These are phyloP conservation scores for Oscheius sp. DNA, from an alignment of 2,888 invertebrate genomes.

Conservation along the genomic window DNA sequence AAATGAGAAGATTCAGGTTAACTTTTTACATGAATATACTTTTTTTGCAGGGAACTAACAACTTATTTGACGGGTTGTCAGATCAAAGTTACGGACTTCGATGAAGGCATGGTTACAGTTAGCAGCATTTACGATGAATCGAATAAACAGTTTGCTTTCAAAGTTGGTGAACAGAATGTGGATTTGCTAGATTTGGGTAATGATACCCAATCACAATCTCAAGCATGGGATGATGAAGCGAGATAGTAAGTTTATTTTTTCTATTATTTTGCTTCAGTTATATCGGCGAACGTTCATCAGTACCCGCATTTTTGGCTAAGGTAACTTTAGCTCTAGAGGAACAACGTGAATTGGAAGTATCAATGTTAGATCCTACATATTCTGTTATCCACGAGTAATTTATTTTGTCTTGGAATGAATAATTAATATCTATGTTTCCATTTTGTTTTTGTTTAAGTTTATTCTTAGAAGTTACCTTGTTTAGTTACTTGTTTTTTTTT, in stretches of 20 bases:
- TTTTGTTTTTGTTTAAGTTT: background rate
- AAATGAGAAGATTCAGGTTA: slow-evolving; percentile 12
- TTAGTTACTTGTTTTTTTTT: too few species aligned
- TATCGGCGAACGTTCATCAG: slow-evolving; percentile 48
- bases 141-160: slow-evolving; percentile 9
- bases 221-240: slow-evolving; percentile 9
- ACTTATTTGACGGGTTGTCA: slow-evolving; percentile 48
- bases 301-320: slow-evolving; percentile 49
- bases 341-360: slow-evolving; percentile 37
- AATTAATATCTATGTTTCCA: background rate
- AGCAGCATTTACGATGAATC: slow-evolving; percentile 44
- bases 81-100: slow-evolving; percentile 47
- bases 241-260: slow-evolving; percentile 3
- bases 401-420: background rate
- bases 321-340: slow-evolving; percentile 41
- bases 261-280: slow-evolving; percentile 34
- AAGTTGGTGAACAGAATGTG: slow-evolving; percentile 19
- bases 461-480: background rate
- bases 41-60: slow-evolving; percentile 35
- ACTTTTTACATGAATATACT: too few species aligned
- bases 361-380: background rate
- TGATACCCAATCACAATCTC: background rate
- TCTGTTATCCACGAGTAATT: background rate
- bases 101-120: slow-evolving; percentile 44
- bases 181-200: slow-evolving; percentile 23